A percentile compares a stretch with the other conserved stretches of the same genome.
phyloP scores from a whole-genome alignment of 1,140 invertebrate species.

The Holcopasites calliopsidis region DNA sequence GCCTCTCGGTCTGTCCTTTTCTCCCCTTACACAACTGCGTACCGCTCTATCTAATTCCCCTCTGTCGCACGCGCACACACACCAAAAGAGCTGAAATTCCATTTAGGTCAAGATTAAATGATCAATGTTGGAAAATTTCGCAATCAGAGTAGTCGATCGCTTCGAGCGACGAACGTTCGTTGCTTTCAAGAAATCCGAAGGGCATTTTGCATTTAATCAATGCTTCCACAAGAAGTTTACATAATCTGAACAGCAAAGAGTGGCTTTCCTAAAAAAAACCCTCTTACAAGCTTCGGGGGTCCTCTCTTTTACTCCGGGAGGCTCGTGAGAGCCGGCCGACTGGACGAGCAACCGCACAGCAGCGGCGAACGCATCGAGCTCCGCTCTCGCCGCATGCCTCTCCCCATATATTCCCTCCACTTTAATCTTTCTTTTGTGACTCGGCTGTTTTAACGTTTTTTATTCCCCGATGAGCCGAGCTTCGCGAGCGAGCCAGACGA shows the following conservation, averaged over 20 bases:
- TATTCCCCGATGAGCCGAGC: constrained; percentile 68
- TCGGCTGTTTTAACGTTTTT: constrained; percentile 78
- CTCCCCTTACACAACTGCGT: constrained; percentile 1
- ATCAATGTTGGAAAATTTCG: too few relatives aligned
- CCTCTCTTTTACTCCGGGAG: background rate
- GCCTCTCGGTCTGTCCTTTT: constrained; percentile 26
- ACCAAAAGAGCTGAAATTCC: background rate
- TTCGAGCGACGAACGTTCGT: too few relatives aligned
- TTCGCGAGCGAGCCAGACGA: constrained; percentile 41
- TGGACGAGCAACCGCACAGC: constrained; percentile 11
- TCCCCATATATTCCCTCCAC: constrained; percentile 60
- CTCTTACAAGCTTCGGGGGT: background rate
- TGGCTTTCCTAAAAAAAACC: constrained; percentile 11
- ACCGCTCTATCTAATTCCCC: background rate
- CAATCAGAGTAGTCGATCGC: too few relatives aligned
- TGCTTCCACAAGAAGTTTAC: background rate
- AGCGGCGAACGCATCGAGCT: constrained; percentile 31
- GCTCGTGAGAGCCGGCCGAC: constrained; percentile 28
- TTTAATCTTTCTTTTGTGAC: constrained; percentile 77
- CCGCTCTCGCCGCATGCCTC: constrained; percentile 60
- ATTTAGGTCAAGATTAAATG: constrained; percentile 7
- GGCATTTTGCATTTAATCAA: background rate
- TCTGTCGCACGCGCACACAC: background rate
- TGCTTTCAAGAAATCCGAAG: too few relatives aligned
- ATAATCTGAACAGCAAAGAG: background rate